phyloP scores from a whole-genome alignment of 1,140 invertebrate genomes.

The Drosophila truncata region DNA sequence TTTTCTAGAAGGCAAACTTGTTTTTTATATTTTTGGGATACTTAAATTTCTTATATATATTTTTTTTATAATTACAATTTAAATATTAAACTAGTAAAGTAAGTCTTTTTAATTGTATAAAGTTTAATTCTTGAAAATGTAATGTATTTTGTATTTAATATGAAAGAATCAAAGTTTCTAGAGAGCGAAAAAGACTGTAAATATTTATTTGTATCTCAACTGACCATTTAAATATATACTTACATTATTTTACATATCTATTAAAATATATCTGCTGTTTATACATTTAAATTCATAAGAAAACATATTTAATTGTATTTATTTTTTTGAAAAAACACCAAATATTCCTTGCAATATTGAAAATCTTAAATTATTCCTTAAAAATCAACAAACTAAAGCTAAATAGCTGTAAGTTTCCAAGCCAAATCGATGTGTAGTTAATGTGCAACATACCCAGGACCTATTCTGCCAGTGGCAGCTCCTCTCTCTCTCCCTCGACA shows the following conservation, averaged over 20 bases:
- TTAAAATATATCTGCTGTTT: too few species aligned
- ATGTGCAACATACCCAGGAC: neutral
- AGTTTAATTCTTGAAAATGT: neutral
- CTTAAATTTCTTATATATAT: neutral
- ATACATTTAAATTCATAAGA: neutral
- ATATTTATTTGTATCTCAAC: too few species aligned
- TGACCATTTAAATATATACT: too few species aligned
- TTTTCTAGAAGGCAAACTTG: neutral
- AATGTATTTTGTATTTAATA: neutral
- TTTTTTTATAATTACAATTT: neutral
- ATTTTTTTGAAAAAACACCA: neutral
- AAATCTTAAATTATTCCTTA: neutral
- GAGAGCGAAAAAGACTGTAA: too few species aligned
- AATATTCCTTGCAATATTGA: neutral
- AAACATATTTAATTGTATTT: neutral
- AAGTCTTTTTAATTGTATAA: neutral
- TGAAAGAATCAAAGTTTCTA: too few species aligned
- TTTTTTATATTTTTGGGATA: neutral
- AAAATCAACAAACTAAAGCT: neutral
- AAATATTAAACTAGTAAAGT: neutral
- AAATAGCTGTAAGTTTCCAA: neutral
- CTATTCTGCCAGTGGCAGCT: neutral
- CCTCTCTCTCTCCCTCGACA: neutral
- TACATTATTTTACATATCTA: neutral
- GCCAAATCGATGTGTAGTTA: conserved; percentile 4